Base-by-base conservation (phyloP, 2,113 vertebrate genomes). In the Phyllopteryx taeniolatus region DNA sequence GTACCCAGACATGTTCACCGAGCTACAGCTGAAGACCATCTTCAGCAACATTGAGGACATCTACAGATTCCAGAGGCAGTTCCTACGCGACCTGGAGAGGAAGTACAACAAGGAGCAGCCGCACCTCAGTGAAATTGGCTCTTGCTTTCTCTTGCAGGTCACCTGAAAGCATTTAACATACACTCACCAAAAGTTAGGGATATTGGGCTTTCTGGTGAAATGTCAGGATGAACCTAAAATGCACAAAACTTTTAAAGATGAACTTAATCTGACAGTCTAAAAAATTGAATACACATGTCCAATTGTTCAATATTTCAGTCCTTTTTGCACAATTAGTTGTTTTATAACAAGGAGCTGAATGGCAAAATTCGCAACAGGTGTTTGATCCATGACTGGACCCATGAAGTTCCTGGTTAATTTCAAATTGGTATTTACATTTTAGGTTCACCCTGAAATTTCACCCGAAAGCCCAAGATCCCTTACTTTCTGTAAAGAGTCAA, bases 21-120 rank as follows among this genome's bases (percentile, higher is more conserved):
- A 92, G 33, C 90, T 83, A 35, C 97, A 99, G 71, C 79, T 99
- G 35, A 92, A 90, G 83, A 98, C 94, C 79, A 98, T 99, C 88
- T 99, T 99, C 91, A 97, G 97, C 89, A 99, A 99, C 91, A 99
- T 99, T 74, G 98, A 99, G 90, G 97, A 98, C 61, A 96, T 99
- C 90, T 99, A 98, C 93, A 95, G 85, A 82, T 99, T 99, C 89
- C 98, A 99, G 85, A 95, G 96, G 77, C 95, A 93, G 83, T 99
- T 99, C 84, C 89, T 98, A 76, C 95, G 92, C 87, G 96, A 98
- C 78, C 94, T 99, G 76, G 98, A 99, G 89, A 98, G 94, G 78
- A 94, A 96, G 63, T 97, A 97, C 91, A 95, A 98, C 88, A 95
- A 95, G 87, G 94, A 95, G 3, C 94, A 97, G 17, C 96, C 98